These are phyloP conservation scores for Drosophila guanche DNA, from an alignment of 1,140 invertebrate genomes.

Conservation along the genomic window DNA sequence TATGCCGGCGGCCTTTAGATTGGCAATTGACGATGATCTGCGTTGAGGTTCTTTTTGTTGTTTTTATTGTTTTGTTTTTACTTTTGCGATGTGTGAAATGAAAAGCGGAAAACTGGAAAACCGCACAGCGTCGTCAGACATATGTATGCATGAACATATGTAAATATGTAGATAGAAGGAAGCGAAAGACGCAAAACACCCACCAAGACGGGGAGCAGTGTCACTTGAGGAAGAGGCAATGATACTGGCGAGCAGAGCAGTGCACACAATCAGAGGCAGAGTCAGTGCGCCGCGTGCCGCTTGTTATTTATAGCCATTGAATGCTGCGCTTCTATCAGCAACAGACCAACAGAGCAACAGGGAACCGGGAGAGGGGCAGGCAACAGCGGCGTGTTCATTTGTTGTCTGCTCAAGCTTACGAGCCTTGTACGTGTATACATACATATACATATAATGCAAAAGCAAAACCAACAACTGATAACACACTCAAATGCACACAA, in stretches of 20 bases:
- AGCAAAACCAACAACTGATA: constrained; percentile 55
- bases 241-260: constrained; percentile 15
- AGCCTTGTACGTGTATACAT: constrained; percentile 10
- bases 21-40: constrained; percentile 68
- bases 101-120: constrained; percentile 71
- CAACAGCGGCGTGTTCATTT: constrained; percentile 30
- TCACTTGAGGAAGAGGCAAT: constrained; percentile 3
- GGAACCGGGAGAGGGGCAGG: constrained; percentile 15
- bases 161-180: too few relatives aligned
- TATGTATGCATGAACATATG: constrained; percentile 5
- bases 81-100: constrained; percentile 21
- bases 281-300: constrained; percentile 62
- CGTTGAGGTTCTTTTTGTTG: constrained; percentile 32
- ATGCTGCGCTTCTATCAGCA: constrained; percentile 52
- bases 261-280: constrained; percentile 45
- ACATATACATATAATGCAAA: constrained; percentile 42
- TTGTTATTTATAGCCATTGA: constrained; percentile 71
- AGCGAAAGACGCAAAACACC: constrained; percentile 63
- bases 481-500: constrained; percentile 49
- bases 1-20: constrained; percentile 71
- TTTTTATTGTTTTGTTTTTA: constrained; percentile 23
- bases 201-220: constrained; percentile 30
- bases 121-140: constrained; percentile 38
- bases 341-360: constrained; percentile 8
- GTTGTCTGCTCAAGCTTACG: too few relatives aligned